phyloP scores from a whole-genome alignment of 1,140 invertebrate species.

The Caenorhabditis inopinata region DNA sequence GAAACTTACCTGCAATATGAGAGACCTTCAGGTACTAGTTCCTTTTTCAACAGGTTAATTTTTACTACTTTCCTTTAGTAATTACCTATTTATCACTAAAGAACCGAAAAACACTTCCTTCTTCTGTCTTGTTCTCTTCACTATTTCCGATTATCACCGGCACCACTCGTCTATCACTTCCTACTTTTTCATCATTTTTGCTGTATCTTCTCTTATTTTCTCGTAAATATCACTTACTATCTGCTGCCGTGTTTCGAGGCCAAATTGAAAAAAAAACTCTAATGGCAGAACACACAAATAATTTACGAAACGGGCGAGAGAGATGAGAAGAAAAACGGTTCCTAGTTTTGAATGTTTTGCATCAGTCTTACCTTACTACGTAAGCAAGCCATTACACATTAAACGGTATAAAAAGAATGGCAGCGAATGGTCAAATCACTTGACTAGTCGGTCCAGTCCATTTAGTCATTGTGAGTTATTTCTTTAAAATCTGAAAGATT shows the following conservation, averaged over 20 bases:
- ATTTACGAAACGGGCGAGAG: neutral
- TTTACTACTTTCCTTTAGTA: slow-evolving; percentile 14
- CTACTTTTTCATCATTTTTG: slow-evolving; percentile 28
- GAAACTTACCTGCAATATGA: neutral
- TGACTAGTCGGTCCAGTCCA: slow-evolving; percentile 26
- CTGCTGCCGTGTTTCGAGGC: slow-evolving; percentile 1
- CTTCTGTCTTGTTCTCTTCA: slow-evolving; percentile 1
- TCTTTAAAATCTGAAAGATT: neutral
- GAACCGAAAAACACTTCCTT: slow-evolving; percentile 24
- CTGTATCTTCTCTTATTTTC: neutral
- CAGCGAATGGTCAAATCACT: slow-evolving; percentile 17
- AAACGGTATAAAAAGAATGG: neutral
- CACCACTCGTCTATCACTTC: slow-evolving; percentile 14
- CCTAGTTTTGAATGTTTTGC: slow-evolving; percentile 20
- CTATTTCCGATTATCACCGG: neutral
- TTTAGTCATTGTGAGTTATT: slow-evolving; percentile 27
- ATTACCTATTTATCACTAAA: slow-evolving; percentile 25
- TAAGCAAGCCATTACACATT: slow-evolving; percentile 1
- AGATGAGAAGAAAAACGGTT: slow-evolving; percentile 4
- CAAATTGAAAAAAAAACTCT: neutral
- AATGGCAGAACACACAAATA: slow-evolving; percentile 21
- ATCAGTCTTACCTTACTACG: slow-evolving; percentile 18
- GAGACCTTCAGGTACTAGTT: neutral
- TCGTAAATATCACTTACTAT: slow-evolving; percentile 24
- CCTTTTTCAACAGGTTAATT: neutral